These are phyloP conservation scores for Castor canadensis DNA, from an alignment of 2,113 vertebrate species.

Conservation along the genomic window DNA sequence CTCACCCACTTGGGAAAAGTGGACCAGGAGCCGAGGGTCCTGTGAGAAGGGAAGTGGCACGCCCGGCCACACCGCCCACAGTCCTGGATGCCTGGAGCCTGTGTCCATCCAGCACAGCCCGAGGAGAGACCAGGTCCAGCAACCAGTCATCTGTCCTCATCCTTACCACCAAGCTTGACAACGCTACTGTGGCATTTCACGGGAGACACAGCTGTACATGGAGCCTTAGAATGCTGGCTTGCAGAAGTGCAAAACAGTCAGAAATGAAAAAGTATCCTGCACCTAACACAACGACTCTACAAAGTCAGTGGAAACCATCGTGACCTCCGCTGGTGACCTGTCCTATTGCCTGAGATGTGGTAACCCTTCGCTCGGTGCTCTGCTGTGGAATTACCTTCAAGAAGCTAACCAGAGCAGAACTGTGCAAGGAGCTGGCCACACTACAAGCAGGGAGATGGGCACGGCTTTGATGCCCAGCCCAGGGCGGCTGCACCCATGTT, in stretches of 20 bases:
- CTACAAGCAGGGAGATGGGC: not conserved
- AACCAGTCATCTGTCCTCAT: not conserved
- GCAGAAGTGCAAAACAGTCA: not conserved
- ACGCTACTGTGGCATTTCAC: rapidly evolving
- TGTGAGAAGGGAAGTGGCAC: not conserved
- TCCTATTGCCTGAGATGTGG: not conserved
- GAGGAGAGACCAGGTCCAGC: not conserved
- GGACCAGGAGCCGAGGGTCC: not conserved
- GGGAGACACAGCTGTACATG: rapidly evolving
- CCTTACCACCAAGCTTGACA: not conserved
- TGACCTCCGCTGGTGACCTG: too few species aligned
- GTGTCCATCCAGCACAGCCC: too few species aligned
- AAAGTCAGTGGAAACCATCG: too few species aligned
- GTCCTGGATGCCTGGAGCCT: not conserved
- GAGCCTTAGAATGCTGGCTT: not conserved
- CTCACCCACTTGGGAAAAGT: not conserved
- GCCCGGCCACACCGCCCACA: not conserved
- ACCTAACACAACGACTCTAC: rapidly evolving
- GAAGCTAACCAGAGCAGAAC: not conserved
- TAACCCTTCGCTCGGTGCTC: not conserved
- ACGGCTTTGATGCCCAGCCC: not conserved
- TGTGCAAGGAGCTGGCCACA: not conserved
- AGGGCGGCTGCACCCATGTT: not conserved
- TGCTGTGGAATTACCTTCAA: too few species aligned
- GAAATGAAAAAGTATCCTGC: not conserved